Percentiles rank a stretch among this genome's conserved stretches.
Evolutionary conservation across 2,797 vertebrate species (phyloP).

Genomic region (Hoplostethus mediterraneus): DNA sequence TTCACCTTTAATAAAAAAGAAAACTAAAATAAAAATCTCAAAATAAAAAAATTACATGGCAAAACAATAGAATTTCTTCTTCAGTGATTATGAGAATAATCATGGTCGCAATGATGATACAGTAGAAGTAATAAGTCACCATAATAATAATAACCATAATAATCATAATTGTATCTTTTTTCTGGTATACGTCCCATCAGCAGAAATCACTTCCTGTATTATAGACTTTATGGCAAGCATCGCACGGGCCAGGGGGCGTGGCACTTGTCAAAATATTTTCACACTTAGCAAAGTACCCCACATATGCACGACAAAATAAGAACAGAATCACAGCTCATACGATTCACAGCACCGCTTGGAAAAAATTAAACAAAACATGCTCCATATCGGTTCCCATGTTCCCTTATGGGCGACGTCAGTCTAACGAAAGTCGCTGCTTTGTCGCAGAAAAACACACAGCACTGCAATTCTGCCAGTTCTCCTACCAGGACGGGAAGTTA

Average conservation of each 20-base stretch:
- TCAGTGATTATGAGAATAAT: slow-evolving; percentile 82
- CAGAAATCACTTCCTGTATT: slow-evolving; percentile 73
- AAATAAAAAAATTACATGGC: slow-evolving; percentile 81
- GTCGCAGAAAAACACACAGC: too few species aligned
- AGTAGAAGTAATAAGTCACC: slow-evolving; percentile 71
- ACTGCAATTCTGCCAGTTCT: too few species aligned
- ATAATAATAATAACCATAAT: slow-evolving; percentile 67
- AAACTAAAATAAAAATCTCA: slow-evolving; percentile 85
- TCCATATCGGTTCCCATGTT: slow-evolving; percentile 25
- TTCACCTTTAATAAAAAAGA: slow-evolving; percentile 87
- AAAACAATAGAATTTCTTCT: slow-evolving; percentile 76
- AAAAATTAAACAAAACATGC: slow-evolving; percentile 62
- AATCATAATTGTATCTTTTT: slow-evolving; percentile 56
- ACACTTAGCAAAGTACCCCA: slow-evolving; percentile 78
- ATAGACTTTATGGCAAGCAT: slow-evolving; percentile 70
- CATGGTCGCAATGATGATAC: slow-evolving; percentile 78
- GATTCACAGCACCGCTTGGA: slow-evolving; percentile 77
- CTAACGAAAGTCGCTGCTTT: too few species aligned
- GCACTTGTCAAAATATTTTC: slow-evolving; percentile 81
- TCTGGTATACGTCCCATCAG: slow-evolving; percentile 60
- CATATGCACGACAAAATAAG: slow-evolving; percentile 70
- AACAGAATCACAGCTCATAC: slow-evolving; percentile 77
- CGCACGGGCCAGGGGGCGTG: slow-evolving; percentile 75
- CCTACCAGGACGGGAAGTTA: too few species aligned
- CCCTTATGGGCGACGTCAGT: too few species aligned